Percentiles rank a stretch among this genome's conserved stretches.
Evolutionary conservation across 2,888 invertebrate species (phyloP).

Genomic region (Acrobasis repandana): DNA sequence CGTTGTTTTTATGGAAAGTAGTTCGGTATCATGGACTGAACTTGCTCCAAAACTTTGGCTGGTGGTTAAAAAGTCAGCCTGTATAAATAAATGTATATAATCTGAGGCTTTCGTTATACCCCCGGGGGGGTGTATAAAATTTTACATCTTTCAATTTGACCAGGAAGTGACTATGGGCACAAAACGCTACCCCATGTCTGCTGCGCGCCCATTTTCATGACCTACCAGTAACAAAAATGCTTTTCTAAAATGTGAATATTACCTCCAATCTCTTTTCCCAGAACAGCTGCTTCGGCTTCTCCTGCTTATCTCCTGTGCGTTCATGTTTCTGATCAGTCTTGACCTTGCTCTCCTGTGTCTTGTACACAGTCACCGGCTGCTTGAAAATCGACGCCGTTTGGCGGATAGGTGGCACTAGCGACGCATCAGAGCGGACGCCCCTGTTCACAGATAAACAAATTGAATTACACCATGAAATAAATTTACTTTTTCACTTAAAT

Average conservation of each 20-base stretch:
- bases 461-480: neutral
- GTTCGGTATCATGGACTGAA: too few species aligned
- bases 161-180: too few species aligned
- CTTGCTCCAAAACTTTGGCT: too few species aligned
- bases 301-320: slow-evolving; percentile 86
- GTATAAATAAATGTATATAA: too few species aligned
- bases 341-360: slow-evolving; percentile 95
- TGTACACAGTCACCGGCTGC: slow-evolving; percentile 98
- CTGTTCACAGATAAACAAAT: slow-evolving; percentile 67
- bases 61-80: too few species aligned
- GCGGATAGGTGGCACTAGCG: slow-evolving; percentile 95
- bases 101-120: too few species aligned
- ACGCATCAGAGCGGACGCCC: slow-evolving; percentile 92
- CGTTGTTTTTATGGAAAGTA: too few species aligned
- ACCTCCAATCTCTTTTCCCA: slow-evolving; percentile 91
- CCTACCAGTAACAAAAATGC: neutral
- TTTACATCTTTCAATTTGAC: too few species aligned
- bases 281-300: slow-evolving; percentile 94
- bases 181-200: too few species aligned
- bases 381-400: slow-evolving; percentile 99
- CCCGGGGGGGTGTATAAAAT: too few species aligned
- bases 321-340: slow-evolving; percentile 93
- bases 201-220: neutral
- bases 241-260: neutral
- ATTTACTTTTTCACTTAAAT: too few species aligned